Base-by-base conservation (phyloP, 2,797 vertebrate species). In the Mormyrops boulengeri region DNA sequence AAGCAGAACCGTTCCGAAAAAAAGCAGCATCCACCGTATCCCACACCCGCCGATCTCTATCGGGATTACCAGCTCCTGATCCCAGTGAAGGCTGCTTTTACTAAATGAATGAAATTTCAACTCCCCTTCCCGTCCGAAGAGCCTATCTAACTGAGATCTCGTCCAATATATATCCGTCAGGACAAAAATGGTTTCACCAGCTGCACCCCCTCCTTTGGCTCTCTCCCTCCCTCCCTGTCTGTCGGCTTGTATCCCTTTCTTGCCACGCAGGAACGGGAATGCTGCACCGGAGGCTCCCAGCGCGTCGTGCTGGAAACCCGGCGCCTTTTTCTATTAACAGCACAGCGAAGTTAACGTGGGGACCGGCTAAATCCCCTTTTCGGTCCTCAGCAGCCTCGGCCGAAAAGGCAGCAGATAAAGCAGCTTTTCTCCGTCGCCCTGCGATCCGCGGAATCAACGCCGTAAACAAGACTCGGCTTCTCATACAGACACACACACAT, bases 381-480 rank as follows among this genome's bases (percentile, higher is more conserved):
- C 66, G 82, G 60, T 88, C 12, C 88, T 90, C 91, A 34, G 86
- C 84, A 84, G 91, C 88, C 44, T 53, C 66, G 34, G 9, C 91
- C 88, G 1, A 89, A 22, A 19, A 53, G 7, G 38, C 66, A 69
- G 92, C 92, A 92, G 60, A 89, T 90, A 91, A 91, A 92, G 62
- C 92, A 88, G 90, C 92, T 91, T 94, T 92, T 92, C 17, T 47
- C 94, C 94, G 92, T 90, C 92, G 91, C 89, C 95, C 93, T 93
- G 92, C 90, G 94, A 94, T 95, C 95, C 92, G 95, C 94, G 94
- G 96, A 96, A 96, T 96, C 93, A 94, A 93, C 93, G 96, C 96
- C 96, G 97, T 98, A 98, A 98, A 98, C 97, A 98, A 98, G 96
- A 97, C 95, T 96, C 93, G 95, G 95, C 93, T 94, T 92, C 94